Percentiles rank a stretch among this genome's conserved stretches.
Conservation (phyloP, 2,113 vertebrate species). For the Camelus bactrianus region DNA sequence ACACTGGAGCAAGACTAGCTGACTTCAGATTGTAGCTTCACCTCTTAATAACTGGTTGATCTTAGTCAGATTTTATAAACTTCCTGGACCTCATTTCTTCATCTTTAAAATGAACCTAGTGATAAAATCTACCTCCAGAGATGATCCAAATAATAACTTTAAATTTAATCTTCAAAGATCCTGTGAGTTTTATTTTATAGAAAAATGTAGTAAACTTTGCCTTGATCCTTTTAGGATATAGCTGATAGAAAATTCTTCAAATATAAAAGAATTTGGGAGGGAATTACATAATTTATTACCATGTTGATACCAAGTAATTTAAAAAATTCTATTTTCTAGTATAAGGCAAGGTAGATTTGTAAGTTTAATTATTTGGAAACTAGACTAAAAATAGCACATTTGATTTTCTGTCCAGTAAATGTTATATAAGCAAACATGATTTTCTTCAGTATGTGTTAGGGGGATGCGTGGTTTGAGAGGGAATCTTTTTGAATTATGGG, state of each 20-base stretch:
- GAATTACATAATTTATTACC: constrained; percentile 23
- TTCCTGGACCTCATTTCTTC: not conserved
- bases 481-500: constrained; percentile 25
- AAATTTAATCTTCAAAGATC: constrained; percentile 40
- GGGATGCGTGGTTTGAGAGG: no score
- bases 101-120: constrained; percentile 32
- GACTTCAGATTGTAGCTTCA: not conserved
- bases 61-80: constrained; percentile 4
- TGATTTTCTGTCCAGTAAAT: constrained; percentile 51
- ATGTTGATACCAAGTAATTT: not conserved
- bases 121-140: not conserved
- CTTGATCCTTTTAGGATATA: constrained; percentile 23
- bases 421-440: not conserved
- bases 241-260: constrained; percentile 9
- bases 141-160: constrained; percentile 46
- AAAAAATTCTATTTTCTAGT: constrained; percentile 57
- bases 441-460: not conserved
- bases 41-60: not conserved
- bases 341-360: constrained; percentile 47
- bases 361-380: constrained; percentile 65
- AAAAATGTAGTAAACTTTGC: constrained; percentile 25
- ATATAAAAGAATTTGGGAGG: constrained; percentile 17
- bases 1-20: not conserved
- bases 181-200: not conserved
- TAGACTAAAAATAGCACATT: constrained; percentile 33